Evolutionary conservation across 2,797 vertebrate genomes (phyloP), one percentile per base, ranked within the genome.

Genomic region (Brotula barbata): DNA sequence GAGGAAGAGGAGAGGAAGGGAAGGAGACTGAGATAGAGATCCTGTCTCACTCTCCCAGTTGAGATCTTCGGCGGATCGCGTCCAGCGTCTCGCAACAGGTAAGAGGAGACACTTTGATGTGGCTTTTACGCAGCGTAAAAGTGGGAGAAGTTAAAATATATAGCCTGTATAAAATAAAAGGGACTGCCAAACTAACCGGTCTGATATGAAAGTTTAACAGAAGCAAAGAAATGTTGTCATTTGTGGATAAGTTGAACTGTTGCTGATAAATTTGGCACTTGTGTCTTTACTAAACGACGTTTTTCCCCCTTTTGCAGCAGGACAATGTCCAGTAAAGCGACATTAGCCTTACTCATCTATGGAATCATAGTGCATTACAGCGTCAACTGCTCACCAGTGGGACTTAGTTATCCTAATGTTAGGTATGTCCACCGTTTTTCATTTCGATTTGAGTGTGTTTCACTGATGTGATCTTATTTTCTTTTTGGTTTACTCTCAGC

Each of bases 301-400:
- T 56, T 43, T 40, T 57, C 41, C 64, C 65, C 49, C 40, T 20
- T 69, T 81, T 83, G 88, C 91, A 94, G 95, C 91, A 93, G 90
- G 92, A 93, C 92, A 87, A 95, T 96, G 93, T 94, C 92, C 81
- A 94, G 92, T 87, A 95, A 94, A 92, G 91, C 93, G 81, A 91
- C 93, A 81, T 82, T 96, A 89, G 92, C 90, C 76, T 88, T 97
- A 80, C 88, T 98, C 87, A 90, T 98, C 90, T 97, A 95, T 82
- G 95, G 95, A 80, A 91, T 97, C 86, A 90, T 97, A 78, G 94
- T 95, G 91, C 95, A 94, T 77, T 94, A 92, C 94, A 94, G 91
- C 83, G 90, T 93, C 89, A 39, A 58, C 82, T 93, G 94, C 88
- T 94, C 95, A 83, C 94, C 95, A 85, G 91, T 92, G 43, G 92